Conservation (phyloP, 1,140 invertebrate species). For the Penaeus chinensis region DNA sequence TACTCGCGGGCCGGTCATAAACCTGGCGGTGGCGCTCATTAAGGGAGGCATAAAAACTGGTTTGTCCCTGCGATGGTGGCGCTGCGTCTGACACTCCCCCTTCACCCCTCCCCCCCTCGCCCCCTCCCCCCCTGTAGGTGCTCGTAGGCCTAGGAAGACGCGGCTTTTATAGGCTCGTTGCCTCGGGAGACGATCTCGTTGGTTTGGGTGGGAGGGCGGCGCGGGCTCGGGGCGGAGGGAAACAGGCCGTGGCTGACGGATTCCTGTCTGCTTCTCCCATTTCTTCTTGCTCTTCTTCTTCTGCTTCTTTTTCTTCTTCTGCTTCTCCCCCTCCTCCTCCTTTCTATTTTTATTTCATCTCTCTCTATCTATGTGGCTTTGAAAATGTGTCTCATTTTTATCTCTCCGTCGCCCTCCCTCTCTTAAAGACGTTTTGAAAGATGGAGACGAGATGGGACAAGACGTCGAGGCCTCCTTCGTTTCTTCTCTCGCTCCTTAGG, state of each 20-base stretch:
- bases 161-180: slow-evolving; percentile 25
- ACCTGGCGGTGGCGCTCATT: slow-evolving; percentile 56
- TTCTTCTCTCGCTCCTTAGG: no score
- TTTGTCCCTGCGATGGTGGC: slow-evolving; percentile 48
- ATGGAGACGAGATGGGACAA: no score
- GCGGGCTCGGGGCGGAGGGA: background rate
- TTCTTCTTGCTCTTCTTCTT: no score
- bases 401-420: no score
- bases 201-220: background rate
- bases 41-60: slow-evolving; percentile 55
- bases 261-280: no score
- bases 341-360: no score
- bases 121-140: background rate
- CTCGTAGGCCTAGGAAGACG: slow-evolving; percentile 44
- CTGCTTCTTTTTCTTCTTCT: no score
- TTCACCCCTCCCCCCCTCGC: background rate
- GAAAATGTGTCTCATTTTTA: no score
- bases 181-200: background rate
- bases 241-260: background rate
- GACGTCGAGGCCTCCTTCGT: no score
- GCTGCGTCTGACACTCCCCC: slow-evolving; percentile 35
- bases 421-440: no score
- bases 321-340: no score
- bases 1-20: slow-evolving; percentile 57
- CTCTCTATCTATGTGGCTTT: no score